Evolutionary conservation across 2,888 invertebrate genomes (phyloP).

Genomic region (Norana najaformis): DNA sequence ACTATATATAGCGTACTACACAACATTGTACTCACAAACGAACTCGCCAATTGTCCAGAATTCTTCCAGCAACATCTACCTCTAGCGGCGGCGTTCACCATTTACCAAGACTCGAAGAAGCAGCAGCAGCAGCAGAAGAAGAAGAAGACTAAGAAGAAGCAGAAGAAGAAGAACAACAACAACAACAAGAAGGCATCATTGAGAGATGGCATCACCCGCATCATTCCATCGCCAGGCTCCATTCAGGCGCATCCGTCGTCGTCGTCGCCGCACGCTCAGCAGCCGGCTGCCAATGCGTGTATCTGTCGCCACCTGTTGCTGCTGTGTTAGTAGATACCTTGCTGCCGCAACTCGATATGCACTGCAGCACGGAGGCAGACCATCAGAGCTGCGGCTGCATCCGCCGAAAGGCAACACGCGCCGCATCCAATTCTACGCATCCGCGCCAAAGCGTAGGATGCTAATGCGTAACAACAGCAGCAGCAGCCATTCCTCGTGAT

Average conservation of each 20-base stretch:
- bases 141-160: too few species aligned
- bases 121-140: not conserved
- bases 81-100: too few species aligned
- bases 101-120: not conserved
- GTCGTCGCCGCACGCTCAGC: not conserved
- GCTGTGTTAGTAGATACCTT: not conserved
- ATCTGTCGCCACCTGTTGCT: constrained; percentile 3
- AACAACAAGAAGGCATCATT: not conserved
- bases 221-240: constrained; percentile 9
- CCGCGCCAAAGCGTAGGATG: not conserved
- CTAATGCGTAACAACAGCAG: not conserved
- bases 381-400: not conserved
- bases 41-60: too few species aligned
- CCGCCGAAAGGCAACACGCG: not conserved
- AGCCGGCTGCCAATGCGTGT: not conserved
- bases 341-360: not conserved
- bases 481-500: not conserved
- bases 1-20: too few species aligned
- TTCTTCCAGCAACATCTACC: too few species aligned
- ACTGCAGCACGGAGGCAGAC: not conserved
- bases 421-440: not conserved
- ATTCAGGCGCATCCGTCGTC: not conserved
- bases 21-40: too few species aligned
- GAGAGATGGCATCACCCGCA: not conserved
- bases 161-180: not conserved